Evolutionary conservation across 2,888 invertebrate species (phyloP), one percentile per base, ranked within the genome.

Genomic region (Himalopsyche anomala): DNA sequence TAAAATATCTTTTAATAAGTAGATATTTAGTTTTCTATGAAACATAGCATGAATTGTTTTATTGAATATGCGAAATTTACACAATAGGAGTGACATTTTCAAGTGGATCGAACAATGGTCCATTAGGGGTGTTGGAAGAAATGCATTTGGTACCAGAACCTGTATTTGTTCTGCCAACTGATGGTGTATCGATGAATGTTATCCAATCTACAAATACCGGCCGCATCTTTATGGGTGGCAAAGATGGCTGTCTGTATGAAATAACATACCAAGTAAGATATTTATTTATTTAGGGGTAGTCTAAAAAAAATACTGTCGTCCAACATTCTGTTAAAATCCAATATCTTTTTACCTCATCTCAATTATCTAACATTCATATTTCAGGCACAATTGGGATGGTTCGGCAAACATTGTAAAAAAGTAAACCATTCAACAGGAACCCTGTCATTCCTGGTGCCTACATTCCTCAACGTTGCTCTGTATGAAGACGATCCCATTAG

Each of bases 231-330:
- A 95, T 99, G 91, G 98, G 98, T 36, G 98, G 98, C 38, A 97
- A 97, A 90, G 99, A 99, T 93, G 98, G 99, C 12, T 97, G 96
- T 89, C 93, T 99, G 0, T 99, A 97, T 94, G 99, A 99, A 94
- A 96, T 99, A 89, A 95, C 95, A 89, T 99, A 99, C 92, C 97
- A 98, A 94, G 98, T 97, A 91, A 79, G 42, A 12, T 40, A 5
- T n/a, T 82, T 2, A 87, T 51, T 40, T 15, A 28, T 80, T 55
- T 56, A 12, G 85, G 79, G 17, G 38, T 45, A 45, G 8, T 3
- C 74, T 83, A 51, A 62, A 82, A 36, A 45, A 62, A 86, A 55
- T n/a, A n/a, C 17, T 19, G 4, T 81, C 19, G 19, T 74, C 8
- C 11, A 9, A 45, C 11, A 9, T 45, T 5, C 45, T 8, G 0